These are phyloP conservation scores for Hoplodrina ambigua DNA, from an alignment of 2,888 invertebrate genomes.

Conservation along the genomic window DNA sequence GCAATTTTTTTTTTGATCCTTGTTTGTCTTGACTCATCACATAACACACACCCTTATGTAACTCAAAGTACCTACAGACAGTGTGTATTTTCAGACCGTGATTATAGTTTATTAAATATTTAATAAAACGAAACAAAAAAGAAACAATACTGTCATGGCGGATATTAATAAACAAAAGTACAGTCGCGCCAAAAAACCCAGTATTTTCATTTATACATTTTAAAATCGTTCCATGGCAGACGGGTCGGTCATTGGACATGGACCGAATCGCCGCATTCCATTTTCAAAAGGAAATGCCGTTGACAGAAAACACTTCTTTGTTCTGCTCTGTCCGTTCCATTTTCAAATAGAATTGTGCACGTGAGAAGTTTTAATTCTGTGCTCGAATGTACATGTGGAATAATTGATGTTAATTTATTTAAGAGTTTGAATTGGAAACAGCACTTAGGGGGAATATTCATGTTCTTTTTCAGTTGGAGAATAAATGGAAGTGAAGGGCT, in stretches of 20 bases:
- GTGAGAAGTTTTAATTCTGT: slow-evolving; percentile 71
- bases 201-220: slow-evolving; percentile 69
- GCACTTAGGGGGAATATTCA: slow-evolving; percentile 43
- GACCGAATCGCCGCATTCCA: slow-evolving; percentile 80
- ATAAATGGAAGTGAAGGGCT: slow-evolving; percentile 34
- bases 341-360: slow-evolving; percentile 76
- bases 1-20: too few relatives aligned
- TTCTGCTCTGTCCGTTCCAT: slow-evolving; percentile 79
- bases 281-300: slow-evolving; percentile 84
- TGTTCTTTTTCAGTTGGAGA: slow-evolving; percentile 33
- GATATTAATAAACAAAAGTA: slow-evolving; percentile 63
- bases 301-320: slow-evolving; percentile 86
- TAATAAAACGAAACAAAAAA: slow-evolving; percentile 16
- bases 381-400: slow-evolving; percentile 64
- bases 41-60: too few relatives aligned
- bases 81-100: too few relatives aligned
- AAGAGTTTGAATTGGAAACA: slow-evolving; percentile 58
- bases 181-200: slow-evolving; percentile 65
- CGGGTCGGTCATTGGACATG: slow-evolving; percentile 72
- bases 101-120: too few relatives aligned
- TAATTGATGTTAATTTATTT: slow-evolving; percentile 72
- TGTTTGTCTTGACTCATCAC: too few relatives aligned
- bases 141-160: slow-evolving; percentile 40
- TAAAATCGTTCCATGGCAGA: slow-evolving; percentile 73
- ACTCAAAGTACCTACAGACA: too few relatives aligned